These are phyloP conservation scores for Anableps anableps DNA, from an alignment of 2,797 vertebrate species.

Conservation along the genomic window DNA sequence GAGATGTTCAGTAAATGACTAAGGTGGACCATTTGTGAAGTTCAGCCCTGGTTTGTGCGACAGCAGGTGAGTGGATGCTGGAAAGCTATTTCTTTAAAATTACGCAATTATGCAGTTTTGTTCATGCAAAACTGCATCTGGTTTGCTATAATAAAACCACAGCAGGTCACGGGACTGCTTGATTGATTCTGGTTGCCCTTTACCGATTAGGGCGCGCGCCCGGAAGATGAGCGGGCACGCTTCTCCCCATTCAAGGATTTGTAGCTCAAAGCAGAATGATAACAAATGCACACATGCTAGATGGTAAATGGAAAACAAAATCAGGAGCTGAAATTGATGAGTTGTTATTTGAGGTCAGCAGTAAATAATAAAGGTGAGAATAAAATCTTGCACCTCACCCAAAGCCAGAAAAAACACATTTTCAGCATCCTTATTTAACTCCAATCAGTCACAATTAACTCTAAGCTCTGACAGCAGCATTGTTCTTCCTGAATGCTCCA, in stretches of 20 bases:
- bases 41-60: constrained; percentile 39
- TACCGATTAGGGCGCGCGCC: neutral
- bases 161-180: neutral
- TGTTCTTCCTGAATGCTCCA: constrained; percentile 4
- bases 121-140: constrained; percentile 1
- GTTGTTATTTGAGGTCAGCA: constrained; percentile 2
- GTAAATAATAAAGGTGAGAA: constrained; percentile 75
- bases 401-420: neutral
- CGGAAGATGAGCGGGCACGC: constrained; percentile 38
- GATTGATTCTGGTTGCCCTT: constrained; percentile 1
- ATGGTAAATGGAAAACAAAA: neutral
- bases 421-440: neutral
- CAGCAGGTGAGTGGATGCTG: constrained; percentile 58
- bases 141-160: neutral
- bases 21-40: constrained; percentile 46
- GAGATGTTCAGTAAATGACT: constrained; percentile 54
- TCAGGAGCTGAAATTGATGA: neutral
- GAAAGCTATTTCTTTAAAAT: neutral
- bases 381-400: constrained; percentile 16
- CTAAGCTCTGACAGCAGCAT: constrained; percentile 2
- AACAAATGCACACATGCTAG: neutral
- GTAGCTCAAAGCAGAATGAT: neutral
- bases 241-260: constrained; percentile 53
- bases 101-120: neutral
- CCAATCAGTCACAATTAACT: neutral